Percentiles rank a stretch among this genome's conserved stretches.
These are phyloP conservation scores for Euzophera pinguis DNA, from an alignment of 2,888 invertebrate genomes.

Conservation along the genomic window DNA sequence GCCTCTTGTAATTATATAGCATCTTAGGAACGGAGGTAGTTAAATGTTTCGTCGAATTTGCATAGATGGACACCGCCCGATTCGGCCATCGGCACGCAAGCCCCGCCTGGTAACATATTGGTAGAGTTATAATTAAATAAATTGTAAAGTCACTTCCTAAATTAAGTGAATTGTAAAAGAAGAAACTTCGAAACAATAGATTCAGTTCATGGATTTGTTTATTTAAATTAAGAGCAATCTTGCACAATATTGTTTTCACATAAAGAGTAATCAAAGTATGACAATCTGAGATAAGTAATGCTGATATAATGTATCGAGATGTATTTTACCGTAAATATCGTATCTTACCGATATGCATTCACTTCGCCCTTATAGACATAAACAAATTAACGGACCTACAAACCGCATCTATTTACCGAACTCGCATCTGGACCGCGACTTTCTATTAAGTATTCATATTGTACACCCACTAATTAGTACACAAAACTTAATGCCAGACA, in stretches of 20 bases:
- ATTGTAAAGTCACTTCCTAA: too few relatives aligned
- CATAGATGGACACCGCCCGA: slow-evolving; percentile 74
- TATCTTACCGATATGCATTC: not conserved
- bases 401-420: slow-evolving; percentile 68
- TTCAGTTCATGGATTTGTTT: too few relatives aligned
- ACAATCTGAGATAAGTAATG: too few relatives aligned
- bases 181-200: too few relatives aligned
- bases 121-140: not conserved
- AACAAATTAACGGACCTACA: slow-evolving; percentile 63
- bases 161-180: too few relatives aligned
- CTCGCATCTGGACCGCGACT: slow-evolving; percentile 72
- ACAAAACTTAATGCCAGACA: slow-evolving; percentile 72
- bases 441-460: slow-evolving; percentile 77
- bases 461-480: slow-evolving; percentile 78
- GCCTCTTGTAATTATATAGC: slow-evolving; percentile 11
- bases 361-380: not conserved
- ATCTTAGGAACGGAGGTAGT: slow-evolving; percentile 49
- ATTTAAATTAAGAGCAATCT: too few relatives aligned
- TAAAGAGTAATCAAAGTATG: too few relatives aligned
- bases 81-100: slow-evolving; percentile 48
- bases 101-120: slow-evolving; percentile 20
- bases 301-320: too few relatives aligned
- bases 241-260: too few relatives aligned
- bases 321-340: too few relatives aligned
- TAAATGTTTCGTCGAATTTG: slow-evolving; percentile 76